Conservation (phyloP, 2,888 invertebrate genomes). For the Ellobium chinense region DNA sequence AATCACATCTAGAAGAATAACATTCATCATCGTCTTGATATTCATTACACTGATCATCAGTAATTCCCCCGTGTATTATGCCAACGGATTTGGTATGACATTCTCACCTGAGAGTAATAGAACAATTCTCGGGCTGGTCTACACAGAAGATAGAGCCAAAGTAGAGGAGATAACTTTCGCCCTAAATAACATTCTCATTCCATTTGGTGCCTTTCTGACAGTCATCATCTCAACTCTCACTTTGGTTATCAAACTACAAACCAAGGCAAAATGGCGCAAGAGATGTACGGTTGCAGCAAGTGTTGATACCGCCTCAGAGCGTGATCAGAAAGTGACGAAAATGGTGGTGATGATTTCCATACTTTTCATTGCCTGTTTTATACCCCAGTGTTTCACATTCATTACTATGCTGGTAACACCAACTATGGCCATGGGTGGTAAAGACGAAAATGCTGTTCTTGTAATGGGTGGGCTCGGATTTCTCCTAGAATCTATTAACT, state of each 20-base stretch:
- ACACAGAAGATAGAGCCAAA: not conserved
- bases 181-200: not conserved
- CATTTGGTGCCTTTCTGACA: not conserved
- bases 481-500: not conserved
- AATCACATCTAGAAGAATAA: conserved; percentile 1
- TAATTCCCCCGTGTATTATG: not conserved
- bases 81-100: not conserved
- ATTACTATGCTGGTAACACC: not conserved
- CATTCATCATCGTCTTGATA: not conserved
- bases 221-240: conserved; percentile 3
- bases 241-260: not conserved
- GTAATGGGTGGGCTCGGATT: not conserved
- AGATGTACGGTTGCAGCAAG: too few species aligned
- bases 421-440: not conserved
- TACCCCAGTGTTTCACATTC: not conserved
- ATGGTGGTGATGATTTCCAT: conserved; percentile 2
- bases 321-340: not conserved
- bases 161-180: not conserved
- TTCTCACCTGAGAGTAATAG: not conserved
- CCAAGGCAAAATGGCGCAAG: not conserved
- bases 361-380: not conserved
- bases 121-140: not conserved
- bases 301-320: too few species aligned
- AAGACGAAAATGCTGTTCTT: not conserved
- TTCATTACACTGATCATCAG: not conserved